phyloP scores from a whole-genome alignment of 2,113 vertebrate species.

The Dicerorhinus sumatrensis region DNA sequence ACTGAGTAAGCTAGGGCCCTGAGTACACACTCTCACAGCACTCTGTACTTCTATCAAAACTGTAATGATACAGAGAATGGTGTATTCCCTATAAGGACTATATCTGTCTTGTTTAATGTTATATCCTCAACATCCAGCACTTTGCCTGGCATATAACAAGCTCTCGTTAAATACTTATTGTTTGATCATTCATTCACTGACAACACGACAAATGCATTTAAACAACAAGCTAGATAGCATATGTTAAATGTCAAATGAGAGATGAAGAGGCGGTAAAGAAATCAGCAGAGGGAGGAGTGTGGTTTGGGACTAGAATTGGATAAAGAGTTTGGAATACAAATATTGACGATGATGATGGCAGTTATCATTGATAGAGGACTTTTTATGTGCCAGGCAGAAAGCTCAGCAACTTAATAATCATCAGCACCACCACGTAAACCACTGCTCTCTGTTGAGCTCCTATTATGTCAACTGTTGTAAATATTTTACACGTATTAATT shows the following conservation, averaged over 20 bases:
- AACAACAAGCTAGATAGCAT: slow-evolving; percentile 36
- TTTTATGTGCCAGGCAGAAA: not conserved
- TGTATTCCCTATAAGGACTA: not conserved
- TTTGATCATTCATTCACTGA: slow-evolving; percentile 57
- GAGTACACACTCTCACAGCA: not conserved
- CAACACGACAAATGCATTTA: slow-evolving; percentile 45
- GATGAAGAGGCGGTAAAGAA: slow-evolving; percentile 19
- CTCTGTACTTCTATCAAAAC: not conserved
- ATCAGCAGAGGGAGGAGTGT: not conserved
- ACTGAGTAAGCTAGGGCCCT: not conserved
- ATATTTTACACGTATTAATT: not conserved
- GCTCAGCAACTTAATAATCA: not conserved
- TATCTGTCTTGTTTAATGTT: not conserved
- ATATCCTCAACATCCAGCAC: not conserved
- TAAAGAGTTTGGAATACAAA: slow-evolving; percentile 34
- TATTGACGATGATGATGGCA: not conserved
- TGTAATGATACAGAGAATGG: not conserved
- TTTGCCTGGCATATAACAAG: slow-evolving; percentile 16
- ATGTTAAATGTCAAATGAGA: slow-evolving; percentile 32
- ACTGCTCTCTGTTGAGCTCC: not conserved
- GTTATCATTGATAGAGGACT: not conserved
- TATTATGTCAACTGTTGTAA: not conserved
- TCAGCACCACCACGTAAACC: not conserved
- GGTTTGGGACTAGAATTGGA: not conserved
- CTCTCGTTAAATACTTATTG: slow-evolving; percentile 34